Evolutionary conservation across 2,113 vertebrate species (phyloP).

Genomic region (Delphinus delphis): DNA sequence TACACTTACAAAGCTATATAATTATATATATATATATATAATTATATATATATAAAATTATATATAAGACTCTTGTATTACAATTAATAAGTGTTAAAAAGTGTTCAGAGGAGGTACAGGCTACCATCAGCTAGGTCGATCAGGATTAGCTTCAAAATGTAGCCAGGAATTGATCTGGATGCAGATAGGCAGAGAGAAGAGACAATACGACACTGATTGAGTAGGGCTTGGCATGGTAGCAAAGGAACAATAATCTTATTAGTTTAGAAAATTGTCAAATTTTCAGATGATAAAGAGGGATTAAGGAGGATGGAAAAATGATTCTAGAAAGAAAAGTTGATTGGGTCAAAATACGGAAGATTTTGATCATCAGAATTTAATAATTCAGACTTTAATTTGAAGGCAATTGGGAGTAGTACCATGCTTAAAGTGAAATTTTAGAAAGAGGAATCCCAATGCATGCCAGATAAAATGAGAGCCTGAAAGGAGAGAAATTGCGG

Average conservation of each 20-base stretch:
- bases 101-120: neutral
- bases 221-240: neutral
- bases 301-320: neutral
- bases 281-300: neutral
- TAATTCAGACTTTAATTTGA: conserved; percentile 26
- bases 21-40: neutral
- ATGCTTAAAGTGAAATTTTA: conserved; percentile 3
- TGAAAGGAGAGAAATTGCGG: neutral
- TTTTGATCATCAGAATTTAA: neutral
- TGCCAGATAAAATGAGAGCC: neutral
- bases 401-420: neutral
- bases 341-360: neutral
- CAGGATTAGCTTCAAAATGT: neutral
- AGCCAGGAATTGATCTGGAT: neutral
- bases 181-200: neutral
- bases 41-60: too few relatives aligned
- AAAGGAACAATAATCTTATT: neutral
- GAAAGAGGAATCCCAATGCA: neutral
- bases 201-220: neutral
- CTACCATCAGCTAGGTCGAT: neutral
- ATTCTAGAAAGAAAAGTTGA: neutral
- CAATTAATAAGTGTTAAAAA: neutral
- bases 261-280: neutral
- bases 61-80: neutral
- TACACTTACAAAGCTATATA: neutral